A percentile compares a stretch with the other conserved stretches of the same genome.
These are phyloP conservation scores for Zaprionus bogoriensis DNA, from an alignment of 2,888 invertebrate genomes.

Conservation along the genomic window DNA sequence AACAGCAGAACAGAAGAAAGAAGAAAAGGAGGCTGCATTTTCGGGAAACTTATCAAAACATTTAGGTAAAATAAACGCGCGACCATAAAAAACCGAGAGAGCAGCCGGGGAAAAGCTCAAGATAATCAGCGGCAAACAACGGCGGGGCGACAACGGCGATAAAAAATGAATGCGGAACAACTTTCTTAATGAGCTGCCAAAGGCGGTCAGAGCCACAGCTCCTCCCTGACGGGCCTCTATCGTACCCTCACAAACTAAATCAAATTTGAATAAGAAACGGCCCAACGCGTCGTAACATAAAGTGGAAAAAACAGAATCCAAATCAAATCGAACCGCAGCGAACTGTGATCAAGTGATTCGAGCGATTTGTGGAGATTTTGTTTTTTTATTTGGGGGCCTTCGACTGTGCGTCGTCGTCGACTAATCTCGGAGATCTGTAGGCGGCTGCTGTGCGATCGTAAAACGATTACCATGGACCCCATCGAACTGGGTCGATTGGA, in stretches of 20 bases:
- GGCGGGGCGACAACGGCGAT: constrained; percentile 63
- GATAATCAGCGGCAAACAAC: constrained; percentile 61
- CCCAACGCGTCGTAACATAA: constrained; percentile 37
- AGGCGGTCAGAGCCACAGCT: constrained; percentile 62
- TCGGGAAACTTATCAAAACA: constrained; percentile 67
- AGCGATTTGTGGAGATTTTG: neutral
- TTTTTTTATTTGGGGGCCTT: constrained; percentile 32
- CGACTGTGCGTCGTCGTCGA: constrained; percentile 37
- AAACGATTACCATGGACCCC: constrained; percentile 54
- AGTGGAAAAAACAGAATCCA: constrained; percentile 5
- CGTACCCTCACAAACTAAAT: constrained; percentile 55
- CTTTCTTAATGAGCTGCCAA: constrained; percentile 76
- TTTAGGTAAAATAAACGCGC: constrained; percentile 74
- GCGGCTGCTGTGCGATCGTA: constrained; percentile 73
- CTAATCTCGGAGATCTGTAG: constrained; percentile 69
- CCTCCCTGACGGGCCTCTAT: neutral
- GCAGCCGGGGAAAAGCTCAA: constrained; percentile 56
- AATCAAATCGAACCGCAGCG: constrained; percentile 41
- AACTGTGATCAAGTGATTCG: constrained; percentile 60
- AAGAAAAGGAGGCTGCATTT: neutral
- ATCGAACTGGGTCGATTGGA: constrained; percentile 67
- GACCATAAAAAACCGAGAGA: constrained; percentile 59
- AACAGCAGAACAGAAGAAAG: neutral
- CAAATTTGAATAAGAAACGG: constrained; percentile 73
- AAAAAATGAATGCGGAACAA: constrained; percentile 76